Evolutionary conservation across 2,888 invertebrate species (phyloP), one percentile per base, ranked within the genome.

Genomic region (Metopia argyrocephala): DNA sequence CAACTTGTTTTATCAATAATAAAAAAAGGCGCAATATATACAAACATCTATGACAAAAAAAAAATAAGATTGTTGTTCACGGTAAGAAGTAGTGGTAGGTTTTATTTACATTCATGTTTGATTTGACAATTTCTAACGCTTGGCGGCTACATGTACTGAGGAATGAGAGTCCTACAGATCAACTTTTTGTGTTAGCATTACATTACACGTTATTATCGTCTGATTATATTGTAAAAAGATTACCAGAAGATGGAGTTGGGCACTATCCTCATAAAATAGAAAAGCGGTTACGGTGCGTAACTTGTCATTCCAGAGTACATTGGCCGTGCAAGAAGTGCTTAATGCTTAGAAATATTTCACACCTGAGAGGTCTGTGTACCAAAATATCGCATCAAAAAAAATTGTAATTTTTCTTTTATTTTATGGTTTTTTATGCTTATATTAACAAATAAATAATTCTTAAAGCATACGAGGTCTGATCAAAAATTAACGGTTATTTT

Each of bases 101-200:
- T n/a, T n/a, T n/a, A n/a, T n/a, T n/a, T n/a, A n/a, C n/a, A 31
- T 31, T 6, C 31, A 31, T 31, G 31, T n/a, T 54, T 21, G 54
- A 54, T 54, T 25, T 56, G 28, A 28, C 28, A 28, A 56, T 56
- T 56, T 25, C 56, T 56, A 56, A 25, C 56, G 56, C 28, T 56
- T 56, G 56, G 56, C 25, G 28, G 56, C 28, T 27, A 28, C 56
- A 56, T 56, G 56, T 56, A 28, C 2, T 56, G 28, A 27, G 56
- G 27, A 25, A 28, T 18, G 68, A 57, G 46, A 69, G 28, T 28
- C 25, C 28, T 27, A 56, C 27, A 27, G 56, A 56, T 23, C 56
- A 56, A 93, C 84, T 75, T 50, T 50, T 89, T n/a, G n/a, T n/a
- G n/a, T n/a, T n/a, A n/a, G n/a, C n/a, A n/a, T 9, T 31, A 46